Evolutionary conservation across 2,888 invertebrate genomes (phyloP).

Genomic region (Cylindroiulus punctatus): DNA sequence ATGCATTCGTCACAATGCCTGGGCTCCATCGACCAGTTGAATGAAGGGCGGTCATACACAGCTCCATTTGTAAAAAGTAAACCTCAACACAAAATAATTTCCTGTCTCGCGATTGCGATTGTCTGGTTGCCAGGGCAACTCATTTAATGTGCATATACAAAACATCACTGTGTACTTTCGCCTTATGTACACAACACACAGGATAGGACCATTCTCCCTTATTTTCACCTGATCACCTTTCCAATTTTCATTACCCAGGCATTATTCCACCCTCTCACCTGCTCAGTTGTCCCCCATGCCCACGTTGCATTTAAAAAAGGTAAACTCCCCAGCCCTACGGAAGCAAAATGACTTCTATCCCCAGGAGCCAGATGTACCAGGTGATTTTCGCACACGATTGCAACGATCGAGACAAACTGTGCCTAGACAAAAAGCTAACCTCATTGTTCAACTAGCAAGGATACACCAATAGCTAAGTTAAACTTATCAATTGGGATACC

Average conservation of each 20-base stretch:
- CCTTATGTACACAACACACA: constrained; percentile 1
- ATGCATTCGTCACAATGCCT: constrained; percentile 32
- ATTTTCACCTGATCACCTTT: constrained; percentile 43
- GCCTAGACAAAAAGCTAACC: constrained; percentile 19
- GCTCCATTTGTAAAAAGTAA: constrained; percentile 40
- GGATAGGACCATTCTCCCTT: not conserved
- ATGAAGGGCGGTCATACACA: constrained; percentile 28
- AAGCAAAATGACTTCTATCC: constrained; percentile 1
- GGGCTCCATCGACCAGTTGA: constrained; percentile 29
- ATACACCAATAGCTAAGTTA: not conserved
- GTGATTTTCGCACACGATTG: constrained; percentile 24
- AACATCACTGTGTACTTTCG: constrained; percentile 25
- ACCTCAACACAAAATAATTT: constrained; percentile 34
- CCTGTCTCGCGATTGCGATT: constrained; percentile 36
- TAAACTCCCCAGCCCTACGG: not conserved
- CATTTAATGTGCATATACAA: constrained; percentile 44
- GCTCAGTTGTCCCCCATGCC: not conserved
- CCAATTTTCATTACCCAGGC: constrained; percentile 36
- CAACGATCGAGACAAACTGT: constrained; percentile 14
- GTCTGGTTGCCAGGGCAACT: constrained; percentile 36
- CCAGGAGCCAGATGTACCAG: not conserved
- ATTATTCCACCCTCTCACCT: constrained; percentile 6
- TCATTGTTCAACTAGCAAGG: constrained; percentile 4
- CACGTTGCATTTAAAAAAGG: constrained; percentile 11
- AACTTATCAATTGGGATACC: constrained; percentile 10